phyloP scores from a whole-genome alignment of 2,113 vertebrate species.

The Oryctolagus cuniculus region mOryCun1.1 NC_091445.1:84982501-84983000 shows the following conservation, averaged over 20 bases:
- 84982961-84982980: neutral
- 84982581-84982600: neutral
- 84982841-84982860: neutral
- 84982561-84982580: slow-evolving; percentile 14
- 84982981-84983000: neutral
- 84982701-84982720: slow-evolving; percentile 3
- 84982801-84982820: neutral
- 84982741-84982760: neutral
- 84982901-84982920: neutral
- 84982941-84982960: neutral
- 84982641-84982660: neutral
- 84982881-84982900: neutral
- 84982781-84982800: slow-evolving; percentile 44
- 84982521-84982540: slow-evolving; percentile 19
- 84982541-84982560: neutral
- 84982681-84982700: neutral
- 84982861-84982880: neutral
- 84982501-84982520: slow-evolving; percentile 44
- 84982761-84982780: neutral
- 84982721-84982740: slow-evolving; percentile 8
- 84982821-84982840: neutral
- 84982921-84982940: neutral
- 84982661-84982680: neutral
- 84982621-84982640: neutral
- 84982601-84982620: neutral